Evolutionary conservation across 2,797 vertebrate genomes (phyloP).

Genomic region (Malacoraja senta): DNA sequence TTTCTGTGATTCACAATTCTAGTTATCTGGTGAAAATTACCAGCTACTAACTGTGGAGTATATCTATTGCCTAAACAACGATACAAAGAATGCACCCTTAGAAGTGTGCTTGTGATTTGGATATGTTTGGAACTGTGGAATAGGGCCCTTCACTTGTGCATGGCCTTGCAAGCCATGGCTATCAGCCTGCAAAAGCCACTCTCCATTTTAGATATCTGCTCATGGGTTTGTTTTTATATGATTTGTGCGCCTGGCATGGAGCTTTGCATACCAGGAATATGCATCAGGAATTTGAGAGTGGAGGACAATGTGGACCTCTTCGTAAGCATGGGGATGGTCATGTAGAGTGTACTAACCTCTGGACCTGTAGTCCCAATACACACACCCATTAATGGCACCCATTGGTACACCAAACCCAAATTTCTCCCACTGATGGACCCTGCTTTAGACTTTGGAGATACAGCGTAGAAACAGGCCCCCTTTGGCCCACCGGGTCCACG

Average conservation of each 20-base stretch:
- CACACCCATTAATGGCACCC: not conserved
- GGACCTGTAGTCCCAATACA: not conserved
- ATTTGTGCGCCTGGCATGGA: not conserved
- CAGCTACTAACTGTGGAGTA: not conserved
- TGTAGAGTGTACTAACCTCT: not conserved
- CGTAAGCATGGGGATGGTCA: not conserved
- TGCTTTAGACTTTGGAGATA: no score
- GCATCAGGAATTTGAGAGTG: not conserved
- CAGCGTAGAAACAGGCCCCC: no score
- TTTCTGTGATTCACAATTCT: not conserved
- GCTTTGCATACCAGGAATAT: not conserved
- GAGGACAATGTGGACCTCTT: not conserved
- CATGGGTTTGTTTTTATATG: not conserved
- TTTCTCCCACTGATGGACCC: not conserved
- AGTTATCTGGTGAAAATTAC: constrained; percentile 2
- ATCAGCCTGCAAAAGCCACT: not conserved
- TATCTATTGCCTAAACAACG: constrained; percentile 8
- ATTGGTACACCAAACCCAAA: not conserved
- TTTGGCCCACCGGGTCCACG: no score
- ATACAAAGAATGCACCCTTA: not conserved
- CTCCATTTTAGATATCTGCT: not conserved
- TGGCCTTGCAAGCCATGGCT: not conserved
- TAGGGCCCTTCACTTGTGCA: not conserved
- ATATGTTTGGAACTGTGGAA: not conserved
- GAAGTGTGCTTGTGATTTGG: not conserved